Evolutionary conservation across 2,888 invertebrate species (phyloP), one percentile per base, ranked within the genome.

Genomic region (Troglohyphantes excavatus): DNA sequence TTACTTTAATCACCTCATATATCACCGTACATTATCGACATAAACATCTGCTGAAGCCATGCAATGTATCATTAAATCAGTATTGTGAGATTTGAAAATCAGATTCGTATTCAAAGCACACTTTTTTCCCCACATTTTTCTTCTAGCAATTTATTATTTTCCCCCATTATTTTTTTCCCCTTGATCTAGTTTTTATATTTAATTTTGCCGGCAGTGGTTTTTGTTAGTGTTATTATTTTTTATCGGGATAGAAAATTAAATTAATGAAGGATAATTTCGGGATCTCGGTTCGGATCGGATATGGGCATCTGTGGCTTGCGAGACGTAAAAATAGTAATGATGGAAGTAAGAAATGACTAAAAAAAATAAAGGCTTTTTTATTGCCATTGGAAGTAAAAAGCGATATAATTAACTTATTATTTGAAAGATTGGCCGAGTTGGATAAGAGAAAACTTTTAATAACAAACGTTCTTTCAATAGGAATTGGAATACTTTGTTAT

Each of bases 231-330:
- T 76, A 68, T 76, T 59, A 76, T 68, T 78, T 33, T 39, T 78
- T 76, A 67, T 65, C 65, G 29, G 68, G 46, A 61, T 59, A 53
- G 72, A 72, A 46, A 82, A 68, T 85, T 68, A 59, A 79, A 79
- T 78, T 87, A 86, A 87, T 79, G 86, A 79, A 72, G 21, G 72
- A 72, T 85, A 85, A 85, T 76, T 76, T 68, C 53, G 33, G 23
- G 68, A 53, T 53, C 53, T 27, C 33, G 26, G 65, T 59, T 68
- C 53, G 39, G 29, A 46, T 68, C 39, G n/a, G 68, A 61, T 68
- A 67, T n/a, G 21, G 39, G 73, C 33, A 59, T 76, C 53, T 61
- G 76, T 29, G 75, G 63, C 76, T 76, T 33, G 9, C 11, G 53
- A 70, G 26, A 43, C 3, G 29, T 21, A 23, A 67, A 65, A 67